Percentiles rank a stretch among this genome's conserved stretches.
phyloP scores from a whole-genome alignment of 2,797 vertebrate species.

The Megalops cyprinoides region DNA sequence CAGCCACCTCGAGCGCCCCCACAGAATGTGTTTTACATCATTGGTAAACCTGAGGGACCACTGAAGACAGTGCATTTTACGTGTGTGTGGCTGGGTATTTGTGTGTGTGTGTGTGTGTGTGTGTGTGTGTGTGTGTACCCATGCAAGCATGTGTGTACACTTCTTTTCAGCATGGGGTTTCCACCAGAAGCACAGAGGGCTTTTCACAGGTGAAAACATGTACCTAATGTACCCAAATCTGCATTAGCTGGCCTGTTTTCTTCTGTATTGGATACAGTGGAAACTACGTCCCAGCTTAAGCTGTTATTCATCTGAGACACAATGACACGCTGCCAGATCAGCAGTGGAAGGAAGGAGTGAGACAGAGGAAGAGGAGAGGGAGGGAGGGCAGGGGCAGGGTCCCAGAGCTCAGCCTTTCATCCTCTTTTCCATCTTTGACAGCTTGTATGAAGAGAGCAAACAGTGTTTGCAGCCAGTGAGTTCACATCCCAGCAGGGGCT shows the following conservation, averaged over 20 bases:
- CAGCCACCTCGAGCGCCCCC: too few species aligned
- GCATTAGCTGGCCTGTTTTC: too few species aligned
- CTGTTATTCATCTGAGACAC: neutral
- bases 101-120: slow-evolving; percentile 7
- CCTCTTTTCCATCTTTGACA: slow-evolving; percentile 27
- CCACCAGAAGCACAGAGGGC: neutral
- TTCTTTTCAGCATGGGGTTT: neutral
- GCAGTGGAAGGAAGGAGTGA: neutral
- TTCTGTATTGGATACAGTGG: too few species aligned
- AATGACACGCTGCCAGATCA: neutral
- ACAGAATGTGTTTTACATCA: too few species aligned
- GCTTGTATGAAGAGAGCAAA: slow-evolving; percentile 46
- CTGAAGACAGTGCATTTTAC: too few species aligned
- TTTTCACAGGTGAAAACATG: too few species aligned
- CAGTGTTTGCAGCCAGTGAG: slow-evolving; percentile 62
- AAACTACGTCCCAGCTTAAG: neutral
- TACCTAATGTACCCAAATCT: too few species aligned
- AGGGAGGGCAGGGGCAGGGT: neutral
- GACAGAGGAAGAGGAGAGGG: neutral
- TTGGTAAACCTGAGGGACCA: too few species aligned
- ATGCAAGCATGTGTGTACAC: slow-evolving; percentile 18
- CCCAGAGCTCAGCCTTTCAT: slow-evolving; percentile 7
- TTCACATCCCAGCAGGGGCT: slow-evolving; percentile 62
- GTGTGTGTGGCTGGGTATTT: slow-evolving; percentile 23
- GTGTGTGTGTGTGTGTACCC: too few species aligned